phyloP scores from a whole-genome alignment of 2,888 invertebrate genomes.

The Euplexia lucipara region DNA sequence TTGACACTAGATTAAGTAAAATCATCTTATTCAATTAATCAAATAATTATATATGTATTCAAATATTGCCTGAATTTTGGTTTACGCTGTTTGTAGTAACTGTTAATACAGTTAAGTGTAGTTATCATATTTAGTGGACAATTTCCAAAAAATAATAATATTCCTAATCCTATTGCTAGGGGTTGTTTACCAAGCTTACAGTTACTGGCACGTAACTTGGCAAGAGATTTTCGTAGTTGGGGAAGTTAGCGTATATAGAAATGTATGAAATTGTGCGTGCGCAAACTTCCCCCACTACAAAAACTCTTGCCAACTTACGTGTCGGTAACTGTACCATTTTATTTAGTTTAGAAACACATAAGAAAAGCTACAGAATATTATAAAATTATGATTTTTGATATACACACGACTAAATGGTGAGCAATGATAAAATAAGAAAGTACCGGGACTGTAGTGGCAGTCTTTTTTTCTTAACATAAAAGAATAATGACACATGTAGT shows the following conservation, averaged over 20 bases:
- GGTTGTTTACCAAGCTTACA: no score
- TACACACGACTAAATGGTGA: slow-evolving; percentile 17
- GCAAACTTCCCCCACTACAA: no score
- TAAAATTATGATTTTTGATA: slow-evolving; percentile 8
- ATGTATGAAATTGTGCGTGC: no score
- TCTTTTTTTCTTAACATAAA: background rate
- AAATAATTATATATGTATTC: background rate
- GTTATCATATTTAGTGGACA: slow-evolving; percentile 4
- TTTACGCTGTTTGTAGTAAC: background rate
- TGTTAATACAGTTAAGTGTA: background rate
- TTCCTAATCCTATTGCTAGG: no score
- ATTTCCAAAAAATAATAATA: slow-evolving; percentile 1
- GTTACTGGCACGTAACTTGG: no score
- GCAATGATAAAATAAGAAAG: slow-evolving; percentile 3
- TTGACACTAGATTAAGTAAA: background rate
- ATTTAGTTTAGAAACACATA: no score
- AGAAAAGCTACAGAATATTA: background rate
- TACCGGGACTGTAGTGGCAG: background rate
- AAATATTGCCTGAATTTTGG: slow-evolving; percentile 1
- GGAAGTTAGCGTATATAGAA: no score
- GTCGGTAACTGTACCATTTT: no score
- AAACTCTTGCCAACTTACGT: no score
- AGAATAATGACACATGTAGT: slow-evolving; percentile 2
- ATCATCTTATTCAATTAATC: slow-evolving; percentile 1
- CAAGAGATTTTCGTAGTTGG: no score